These are phyloP conservation scores for Bradynema listronoti DNA, from an alignment of 1,140 invertebrate species.

Conservation along the genomic window DNA sequence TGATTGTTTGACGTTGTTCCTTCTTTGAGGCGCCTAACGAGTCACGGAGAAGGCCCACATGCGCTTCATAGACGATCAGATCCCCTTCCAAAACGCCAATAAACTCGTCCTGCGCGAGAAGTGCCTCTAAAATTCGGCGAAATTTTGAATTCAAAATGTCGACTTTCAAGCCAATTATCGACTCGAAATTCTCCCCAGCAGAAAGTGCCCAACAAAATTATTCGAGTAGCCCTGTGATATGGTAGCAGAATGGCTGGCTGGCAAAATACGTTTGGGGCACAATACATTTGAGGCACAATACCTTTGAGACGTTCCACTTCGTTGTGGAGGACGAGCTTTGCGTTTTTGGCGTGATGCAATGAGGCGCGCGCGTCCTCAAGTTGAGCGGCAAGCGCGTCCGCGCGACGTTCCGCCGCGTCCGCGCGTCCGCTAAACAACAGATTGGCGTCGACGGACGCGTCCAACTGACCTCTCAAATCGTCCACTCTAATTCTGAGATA, in stretches of 20 bases:
- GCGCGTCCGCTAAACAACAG: conserved; percentile 26
- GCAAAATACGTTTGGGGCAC: too few relatives aligned
- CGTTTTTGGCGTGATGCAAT: conserved; percentile 39
- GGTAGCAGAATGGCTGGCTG: too few relatives aligned
- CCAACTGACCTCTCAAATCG: conserved; percentile 47
- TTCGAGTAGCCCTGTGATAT: too few relatives aligned
- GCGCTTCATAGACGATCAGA: conserved; percentile 53
- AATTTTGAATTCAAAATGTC: conserved; percentile 3
- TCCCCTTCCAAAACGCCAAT: conserved; percentile 51
- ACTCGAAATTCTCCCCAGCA: too few relatives aligned
- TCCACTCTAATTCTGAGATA: conserved; percentile 40
- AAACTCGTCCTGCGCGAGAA: conserved; percentile 53
- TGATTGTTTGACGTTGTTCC: conserved; percentile 45
- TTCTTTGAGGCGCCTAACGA: conserved; percentile 47
- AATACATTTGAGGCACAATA: too few relatives aligned
- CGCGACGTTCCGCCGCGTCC: conserved; percentile 30
- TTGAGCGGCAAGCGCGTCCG: conserved; percentile 38
- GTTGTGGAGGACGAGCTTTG: conserved; percentile 36
- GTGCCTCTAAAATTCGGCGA: conserved; percentile 39
- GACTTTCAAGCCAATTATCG: too few relatives aligned
- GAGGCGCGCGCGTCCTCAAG: conserved; percentile 33
- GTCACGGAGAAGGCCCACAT: conserved; percentile 52
- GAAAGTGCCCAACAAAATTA: too few relatives aligned
- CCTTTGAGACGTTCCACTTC: conserved; percentile 53
- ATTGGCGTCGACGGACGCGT: conserved; percentile 27